Evolutionary conservation across 1,140 invertebrate genomes (phyloP).

Genomic region (Dendrolimus kikuchii): DNA sequence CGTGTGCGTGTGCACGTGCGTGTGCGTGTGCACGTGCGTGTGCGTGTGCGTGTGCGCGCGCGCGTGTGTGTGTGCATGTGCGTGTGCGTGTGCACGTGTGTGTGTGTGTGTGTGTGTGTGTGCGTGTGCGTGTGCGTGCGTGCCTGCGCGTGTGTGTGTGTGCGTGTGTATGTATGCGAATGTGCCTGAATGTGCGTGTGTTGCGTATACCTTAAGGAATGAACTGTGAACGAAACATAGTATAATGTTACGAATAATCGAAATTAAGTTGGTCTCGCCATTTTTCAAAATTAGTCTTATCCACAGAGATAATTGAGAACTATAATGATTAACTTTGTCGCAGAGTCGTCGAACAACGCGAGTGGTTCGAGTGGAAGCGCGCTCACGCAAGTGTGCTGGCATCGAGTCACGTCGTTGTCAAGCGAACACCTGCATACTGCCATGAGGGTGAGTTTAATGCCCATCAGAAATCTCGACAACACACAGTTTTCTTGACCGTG

Average conservation of each 20-base stretch:
- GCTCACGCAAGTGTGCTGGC: constrained; percentile 98
- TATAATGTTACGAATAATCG: background rate
- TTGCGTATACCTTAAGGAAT: too few species aligned
- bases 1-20: too few species aligned
- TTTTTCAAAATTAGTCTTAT: too few species aligned
- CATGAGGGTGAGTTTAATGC: constrained; percentile 74
- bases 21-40: too few species aligned
- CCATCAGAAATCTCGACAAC: too few species aligned
- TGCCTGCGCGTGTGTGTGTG: background rate
- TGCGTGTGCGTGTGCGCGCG: too few species aligned
- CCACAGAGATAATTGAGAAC: too few species aligned
- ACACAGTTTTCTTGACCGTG: too few species aligned
- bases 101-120: too few species aligned
- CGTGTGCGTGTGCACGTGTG: too few species aligned
- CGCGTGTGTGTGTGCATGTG: too few species aligned
- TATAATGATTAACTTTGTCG: background rate
- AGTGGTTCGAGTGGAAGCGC: constrained; percentile 87
- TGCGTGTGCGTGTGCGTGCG: too few species aligned
- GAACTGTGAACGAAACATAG: background rate
- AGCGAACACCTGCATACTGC: constrained; percentile 86
- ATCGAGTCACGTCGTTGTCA: constrained; percentile 91
- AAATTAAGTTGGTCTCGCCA: background rate
- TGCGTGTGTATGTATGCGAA: background rate
- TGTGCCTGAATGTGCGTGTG: background rate
- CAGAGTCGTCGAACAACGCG: constrained; percentile 6